Base-by-base conservation (phyloP, 2,797 vertebrate species). In the Apogon hyalosoma region DNA sequence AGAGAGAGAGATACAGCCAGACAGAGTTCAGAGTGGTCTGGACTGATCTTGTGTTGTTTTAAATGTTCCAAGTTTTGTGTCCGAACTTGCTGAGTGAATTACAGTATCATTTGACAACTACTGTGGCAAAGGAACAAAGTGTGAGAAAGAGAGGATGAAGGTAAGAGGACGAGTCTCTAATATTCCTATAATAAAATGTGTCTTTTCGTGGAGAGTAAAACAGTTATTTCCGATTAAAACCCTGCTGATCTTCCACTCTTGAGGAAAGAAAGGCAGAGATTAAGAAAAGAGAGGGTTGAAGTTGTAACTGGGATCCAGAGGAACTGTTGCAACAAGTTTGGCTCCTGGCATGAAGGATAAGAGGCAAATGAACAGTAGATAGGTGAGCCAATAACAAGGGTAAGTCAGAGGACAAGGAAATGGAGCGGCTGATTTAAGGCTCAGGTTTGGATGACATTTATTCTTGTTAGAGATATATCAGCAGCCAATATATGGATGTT, bases 51-150 rank as follows among this genome's bases (percentile, higher is more conserved):
- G 54, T 56, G 53, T 79, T 79, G 46, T 33, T 64, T 54, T 62
- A 71, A 45, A 79, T 24, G 54, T 48, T 58, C 48, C 73, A 11
- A 61, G 49, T 77, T 80, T 76, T 73, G 66, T 67, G 83, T 77
- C 59, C 64, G 68, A 83, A 90, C 88, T 75, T 88, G 79, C 69
- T 72, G 24, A 68, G 63, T 24, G 59, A 67, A 41, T 69, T 73
- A 60, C 18, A 59, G 38, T 24, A 24, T 24, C 21, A 24, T 24
- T 24, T 24, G 21, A 24, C 21, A 24, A 24, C 21, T 24, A 24
- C 21, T 24, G 21, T 24, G 21, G 21, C 21, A 24, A 24, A 24
- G 21, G 21, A 24, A 24, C 21, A 42, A 55, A 66, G 40, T 7
- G n/a, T 11, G 12, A 43, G 19, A 28, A 24, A 43, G n/a, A 41